Base-by-base conservation (phyloP, 1,140 invertebrate genomes). In the Brachionus rubens region DNA sequence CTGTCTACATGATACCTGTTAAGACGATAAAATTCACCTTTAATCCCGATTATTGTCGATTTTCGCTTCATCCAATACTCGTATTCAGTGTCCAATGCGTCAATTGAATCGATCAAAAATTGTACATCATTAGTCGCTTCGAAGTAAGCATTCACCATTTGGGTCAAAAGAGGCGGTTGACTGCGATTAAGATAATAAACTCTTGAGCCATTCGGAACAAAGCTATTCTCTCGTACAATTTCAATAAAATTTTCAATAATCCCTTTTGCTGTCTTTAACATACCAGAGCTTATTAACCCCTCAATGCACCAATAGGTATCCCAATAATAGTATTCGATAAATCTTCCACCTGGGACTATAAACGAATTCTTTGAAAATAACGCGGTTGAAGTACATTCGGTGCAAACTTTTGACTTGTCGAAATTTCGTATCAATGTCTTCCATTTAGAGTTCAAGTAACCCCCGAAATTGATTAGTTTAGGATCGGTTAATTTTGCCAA, bases 231-330 rank as follows among this genome's bases (percentile, higher is more conserved):
- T 47, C 77, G 62, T 33, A 82, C 78, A 7, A 81, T 75, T 28
- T 80, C 65, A 9, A 77, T 48, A 46, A 81, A 79, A 70, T 82
- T 82, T 16, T 59, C 41, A 19, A 78, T 52, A 90, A 94, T 94
- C 2, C 91, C 91, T 65, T 84, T 87, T 0, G 90, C 92, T 0
- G 92, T 94, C 19, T 87, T 78, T 1, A 82, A 80, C 92, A 95
- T 95, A 80, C 92, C 91, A 0, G 90, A 92, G 2, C 91, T 82
- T 0, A 96, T 82, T 0, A 95, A 84, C 0, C 93, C 93, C 77
- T 91, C 89, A 47, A 95, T 86, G 41, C 94, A 93, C 93, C 93
- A 96, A 82, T 92, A 96, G 0, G 92, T 92, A 80, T 96, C 93
- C 93, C 93, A 96, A 82, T 96, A 96, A 82, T 95, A 96, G 81